Evolutionary conservation across 2,113 vertebrate species (phyloP).

Genomic region (Corythornis madagascariensis): DNA sequence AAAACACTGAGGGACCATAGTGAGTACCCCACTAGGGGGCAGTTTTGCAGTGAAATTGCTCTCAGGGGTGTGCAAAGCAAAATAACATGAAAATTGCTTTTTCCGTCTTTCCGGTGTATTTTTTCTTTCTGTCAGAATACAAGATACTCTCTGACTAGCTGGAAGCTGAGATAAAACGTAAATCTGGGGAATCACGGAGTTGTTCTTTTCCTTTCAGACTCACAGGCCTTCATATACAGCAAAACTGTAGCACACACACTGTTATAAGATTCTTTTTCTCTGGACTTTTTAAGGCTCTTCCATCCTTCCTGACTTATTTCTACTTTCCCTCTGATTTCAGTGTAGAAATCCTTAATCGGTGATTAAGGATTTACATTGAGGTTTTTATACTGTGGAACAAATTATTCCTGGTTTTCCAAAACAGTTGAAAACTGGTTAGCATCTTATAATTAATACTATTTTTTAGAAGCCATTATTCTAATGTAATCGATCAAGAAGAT

Average conservation of each 20-base stretch:
- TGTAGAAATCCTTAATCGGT: not conserved
- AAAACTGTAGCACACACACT: not conserved
- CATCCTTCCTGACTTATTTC: not conserved
- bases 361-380: not conserved
- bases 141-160: not conserved
- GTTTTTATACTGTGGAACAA: not conserved
- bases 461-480: not conserved
- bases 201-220: not conserved
- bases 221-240: not conserved
- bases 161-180: not conserved
- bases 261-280: not conserved
- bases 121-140: not conserved
- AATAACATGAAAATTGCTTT: accelerated
- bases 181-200: not conserved
- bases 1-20: accelerated
- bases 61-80: accelerated
- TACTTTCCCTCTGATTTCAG: not conserved
- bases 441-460: not conserved
- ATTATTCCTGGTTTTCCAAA: not conserved
- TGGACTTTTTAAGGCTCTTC: not conserved
- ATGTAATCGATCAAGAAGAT: not conserved
- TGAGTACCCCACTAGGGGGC: not conserved
- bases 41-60: not conserved
- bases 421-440: not conserved
- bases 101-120: not conserved